Base-by-base conservation (phyloP, 2,888 invertebrate genomes). In the Sphecodes monilicornis region DNA sequence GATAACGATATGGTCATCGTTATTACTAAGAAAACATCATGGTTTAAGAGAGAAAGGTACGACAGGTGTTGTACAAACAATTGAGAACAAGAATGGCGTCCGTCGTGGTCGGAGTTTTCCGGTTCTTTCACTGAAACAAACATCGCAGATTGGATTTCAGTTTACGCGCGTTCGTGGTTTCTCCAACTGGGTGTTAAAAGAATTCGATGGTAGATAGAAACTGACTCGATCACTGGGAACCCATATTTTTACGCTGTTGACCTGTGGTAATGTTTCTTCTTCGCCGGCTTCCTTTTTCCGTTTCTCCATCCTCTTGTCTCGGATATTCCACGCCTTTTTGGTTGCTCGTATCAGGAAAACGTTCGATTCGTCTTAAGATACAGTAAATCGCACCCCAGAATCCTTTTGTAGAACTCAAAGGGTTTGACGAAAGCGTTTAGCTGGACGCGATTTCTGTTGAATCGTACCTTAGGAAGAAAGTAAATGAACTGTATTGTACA, bases 141-240 rank as follows among this genome's bases (percentile, higher is more conserved):
- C 74, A 84, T 80, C 81, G 69, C 87, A 86, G 88, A 90, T 91
- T 89, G 89, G 84, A 87, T 90, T 85, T 78, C 80, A 86, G 83
- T 86, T 88, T 89, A 85, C 85, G 73, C 78, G 85, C n/a, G 70
- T 83, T 50, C 43, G 46, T 54, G 73, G 39, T 41, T 76, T 64
- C 60, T 29, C 60, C 16, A 2, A 60, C 41, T 0, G 41, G 26
- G 43, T 41, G 69, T 69, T 41, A 26, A 41, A 69, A 69, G 66
- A 66, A 39, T 54, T 36, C 26, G 57, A 54, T 69, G n/a, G 50
- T 46, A 73, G 41, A 29, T 22, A 26, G 29, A 41, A 18, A 16
- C 54, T 18, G 41, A 60, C n/a, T 54, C 32, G 74, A 41, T 29
- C 60, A 70, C 16, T 26, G 74, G 64, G 50, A 70, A 70, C 50